phyloP scores from a whole-genome alignment of 1,140 invertebrate species.

The Heliothis virescens region DNA sequence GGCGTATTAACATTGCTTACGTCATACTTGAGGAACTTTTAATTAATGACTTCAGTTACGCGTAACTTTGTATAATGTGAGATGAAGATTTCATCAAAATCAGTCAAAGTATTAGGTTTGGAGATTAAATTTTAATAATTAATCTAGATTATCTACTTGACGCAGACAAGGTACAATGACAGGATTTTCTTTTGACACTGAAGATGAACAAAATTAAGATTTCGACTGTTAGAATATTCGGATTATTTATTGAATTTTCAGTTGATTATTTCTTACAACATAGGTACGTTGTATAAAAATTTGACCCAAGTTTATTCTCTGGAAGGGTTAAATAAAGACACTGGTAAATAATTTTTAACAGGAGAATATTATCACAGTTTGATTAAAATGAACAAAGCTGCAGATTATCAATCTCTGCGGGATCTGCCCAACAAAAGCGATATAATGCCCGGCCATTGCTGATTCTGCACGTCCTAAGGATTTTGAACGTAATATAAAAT shows the following conservation, averaged over 20 bases:
- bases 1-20: slow-evolving; percentile 46
- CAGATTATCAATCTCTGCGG: slow-evolving; percentile 14
- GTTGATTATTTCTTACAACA: too few relatives aligned
- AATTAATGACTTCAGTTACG: slow-evolving; percentile 41
- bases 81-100: slow-evolving; percentile 38
- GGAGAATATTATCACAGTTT: not conserved
- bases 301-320: too few relatives aligned
- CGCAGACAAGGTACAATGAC: not conserved
- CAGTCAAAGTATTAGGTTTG: slow-evolving; percentile 25
- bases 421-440: slow-evolving; percentile 12
- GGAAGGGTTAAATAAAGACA: not conserved
- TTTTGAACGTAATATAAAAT: slow-evolving; percentile 17
- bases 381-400: slow-evolving; percentile 19
- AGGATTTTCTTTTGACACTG: not conserved
- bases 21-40: slow-evolving; percentile 36
- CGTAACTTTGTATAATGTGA: slow-evolving; percentile 41
- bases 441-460: not conserved
- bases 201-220: not conserved
- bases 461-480: slow-evolving; percentile 18
- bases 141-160: slow-evolving; percentile 23
- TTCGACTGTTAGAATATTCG: not conserved
- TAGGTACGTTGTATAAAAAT: too few relatives aligned
- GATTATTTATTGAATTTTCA: too few relatives aligned
- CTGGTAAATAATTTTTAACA: not conserved
- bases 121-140: slow-evolving; percentile 27